phyloP scores from a whole-genome alignment of 1,140 invertebrate species.

The Meloidogyne hapla region DNA sequence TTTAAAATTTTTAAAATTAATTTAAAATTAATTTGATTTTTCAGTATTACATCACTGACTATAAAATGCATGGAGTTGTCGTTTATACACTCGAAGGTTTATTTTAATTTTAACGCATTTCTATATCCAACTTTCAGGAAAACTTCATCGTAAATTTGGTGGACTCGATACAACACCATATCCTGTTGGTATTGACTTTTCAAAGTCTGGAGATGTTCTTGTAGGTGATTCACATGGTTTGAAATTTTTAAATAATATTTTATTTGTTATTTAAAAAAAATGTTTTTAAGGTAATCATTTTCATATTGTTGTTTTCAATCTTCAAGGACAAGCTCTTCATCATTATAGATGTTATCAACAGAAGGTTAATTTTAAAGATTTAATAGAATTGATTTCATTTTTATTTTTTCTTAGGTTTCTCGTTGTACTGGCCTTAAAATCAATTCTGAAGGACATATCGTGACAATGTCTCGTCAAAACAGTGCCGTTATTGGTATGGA shows the following conservation, averaged over 20 bases:
- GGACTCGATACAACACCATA: constrained; percentile 32
- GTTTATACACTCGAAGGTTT: constrained; percentile 38
- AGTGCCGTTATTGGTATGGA: constrained; percentile 28
- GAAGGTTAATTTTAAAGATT: constrained; percentile 37
- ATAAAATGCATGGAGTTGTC: constrained; percentile 37
- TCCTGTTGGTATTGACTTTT: constrained; percentile 43
- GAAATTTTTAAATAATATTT: not conserved
- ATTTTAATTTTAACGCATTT: not conserved
- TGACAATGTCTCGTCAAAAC: constrained; percentile 42
- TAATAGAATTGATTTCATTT: no score
- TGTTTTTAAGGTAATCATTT: constrained; percentile 33
- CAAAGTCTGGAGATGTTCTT: constrained; percentile 37
- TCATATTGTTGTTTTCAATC: constrained; percentile 38
- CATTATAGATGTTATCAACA: constrained; percentile 34
- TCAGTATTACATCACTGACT: constrained; percentile 42
- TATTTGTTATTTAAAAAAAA: not conserved
- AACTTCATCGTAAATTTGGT: constrained; percentile 36
- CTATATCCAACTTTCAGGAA: constrained; percentile 20
- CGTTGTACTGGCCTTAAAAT: constrained; percentile 43
- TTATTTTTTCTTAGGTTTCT: constrained; percentile 32
- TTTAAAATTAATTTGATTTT: no score
- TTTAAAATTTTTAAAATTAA: no score
- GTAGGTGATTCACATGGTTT: constrained; percentile 40
- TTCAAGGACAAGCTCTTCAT: constrained; percentile 29
- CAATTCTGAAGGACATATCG: constrained; percentile 23